Percentiles rank a stretch among this genome's conserved stretches.
phyloP scores from a whole-genome alignment of 2,797 vertebrate genomes.

The Phalloptychus januarius region DNA sequence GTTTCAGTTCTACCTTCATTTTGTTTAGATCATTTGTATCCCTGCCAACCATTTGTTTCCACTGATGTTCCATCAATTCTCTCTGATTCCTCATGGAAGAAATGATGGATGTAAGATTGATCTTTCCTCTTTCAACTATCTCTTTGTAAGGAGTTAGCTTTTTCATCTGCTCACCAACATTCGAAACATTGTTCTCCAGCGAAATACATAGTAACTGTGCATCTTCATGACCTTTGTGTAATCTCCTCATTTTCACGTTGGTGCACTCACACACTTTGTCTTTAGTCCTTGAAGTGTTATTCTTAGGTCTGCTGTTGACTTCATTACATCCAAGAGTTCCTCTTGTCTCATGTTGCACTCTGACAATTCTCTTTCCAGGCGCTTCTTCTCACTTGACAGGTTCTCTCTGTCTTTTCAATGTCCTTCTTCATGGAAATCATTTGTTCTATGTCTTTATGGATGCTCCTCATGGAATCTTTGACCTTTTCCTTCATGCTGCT shows the following conservation, averaged over 20 bases:
- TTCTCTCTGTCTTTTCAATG: neutral
- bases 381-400: neutral
- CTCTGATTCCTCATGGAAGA: neutral
- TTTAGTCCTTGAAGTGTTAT: neutral
- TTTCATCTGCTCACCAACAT: neutral
- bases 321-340: neutral
- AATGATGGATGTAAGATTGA: neutral
- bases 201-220: neutral
- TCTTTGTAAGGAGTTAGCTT: neutral
- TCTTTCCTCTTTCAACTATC: neutral
- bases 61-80: neutral
- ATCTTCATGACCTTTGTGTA: neutral
- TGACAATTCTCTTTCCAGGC: neutral
- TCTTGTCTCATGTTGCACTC: neutral
- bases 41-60: neutral
- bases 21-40: neutral
- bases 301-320: neutral
- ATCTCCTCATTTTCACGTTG: neutral
- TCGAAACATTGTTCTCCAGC: neutral
- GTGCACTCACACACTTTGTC: neutral
- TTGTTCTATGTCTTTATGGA: neutral
- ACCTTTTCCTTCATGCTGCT: neutral
- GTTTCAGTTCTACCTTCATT: neutral
- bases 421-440: neutral
- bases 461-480: neutral